Percentiles rank a stretch among this genome's conserved stretches.
Evolutionary conservation across 2,888 invertebrate genomes (phyloP).

Genomic region (Diachrysia chrysitis): DNA sequence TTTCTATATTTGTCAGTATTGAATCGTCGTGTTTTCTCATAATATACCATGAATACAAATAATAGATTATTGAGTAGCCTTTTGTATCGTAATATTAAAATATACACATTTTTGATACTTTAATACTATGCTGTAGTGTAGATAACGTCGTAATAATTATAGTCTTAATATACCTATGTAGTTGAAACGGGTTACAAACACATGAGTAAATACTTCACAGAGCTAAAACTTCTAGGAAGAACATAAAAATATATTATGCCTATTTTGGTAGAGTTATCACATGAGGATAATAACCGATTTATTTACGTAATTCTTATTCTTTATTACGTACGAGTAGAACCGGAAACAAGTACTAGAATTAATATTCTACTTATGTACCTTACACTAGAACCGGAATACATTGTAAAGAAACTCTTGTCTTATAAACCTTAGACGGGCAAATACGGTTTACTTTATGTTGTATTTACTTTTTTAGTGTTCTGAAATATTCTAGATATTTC

Average conservation of each 20-base stretch:
- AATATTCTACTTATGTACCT: background rate
- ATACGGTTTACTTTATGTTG: background rate
- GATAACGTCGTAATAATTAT: conserved; percentile 2
- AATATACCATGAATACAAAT: conserved; percentile 8
- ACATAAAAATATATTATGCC: background rate
- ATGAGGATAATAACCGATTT: background rate
- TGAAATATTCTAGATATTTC: too few relatives aligned
- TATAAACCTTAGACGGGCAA: background rate
- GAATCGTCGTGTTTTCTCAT: conserved; percentile 2
- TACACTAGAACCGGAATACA: background rate
- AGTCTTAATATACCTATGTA: conserved; percentile 11
- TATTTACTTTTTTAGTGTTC: background rate
- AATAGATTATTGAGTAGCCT: background rate
- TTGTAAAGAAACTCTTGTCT: background rate
- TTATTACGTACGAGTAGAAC: background rate
- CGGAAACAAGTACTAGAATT: background rate
- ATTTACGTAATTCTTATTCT: background rate
- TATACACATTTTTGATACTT: conserved; percentile 40
- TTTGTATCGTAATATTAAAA: conserved; percentile 12
- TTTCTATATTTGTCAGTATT: too few relatives aligned
- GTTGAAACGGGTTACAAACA: background rate
- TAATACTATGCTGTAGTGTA: conserved; percentile 7
- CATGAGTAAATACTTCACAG: background rate
- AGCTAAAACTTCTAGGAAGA: background rate
- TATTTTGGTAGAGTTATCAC: background rate